phyloP scores from a whole-genome alignment of 2,113 vertebrate genomes.

The Perognathus longimembris region DNA sequence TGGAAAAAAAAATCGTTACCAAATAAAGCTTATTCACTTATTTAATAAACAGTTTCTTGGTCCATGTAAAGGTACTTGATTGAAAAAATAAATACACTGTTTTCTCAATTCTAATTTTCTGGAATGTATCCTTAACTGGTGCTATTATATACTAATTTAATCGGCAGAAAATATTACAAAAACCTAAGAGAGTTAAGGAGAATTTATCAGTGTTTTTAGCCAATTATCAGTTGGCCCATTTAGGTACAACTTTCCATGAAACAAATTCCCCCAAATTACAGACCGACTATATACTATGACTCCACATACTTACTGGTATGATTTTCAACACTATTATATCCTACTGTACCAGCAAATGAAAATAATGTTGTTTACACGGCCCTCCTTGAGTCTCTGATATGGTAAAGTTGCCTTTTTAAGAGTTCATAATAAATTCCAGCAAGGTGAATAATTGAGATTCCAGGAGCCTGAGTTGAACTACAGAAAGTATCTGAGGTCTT shows the following conservation, averaged over 20 bases:
- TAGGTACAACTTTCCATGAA: not conserved
- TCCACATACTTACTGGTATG: not conserved
- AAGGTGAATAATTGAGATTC: not conserved
- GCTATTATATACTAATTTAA: not conserved
- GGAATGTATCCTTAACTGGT: not conserved
- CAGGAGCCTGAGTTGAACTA: not conserved
- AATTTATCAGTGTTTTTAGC: slow-evolving; percentile 33
- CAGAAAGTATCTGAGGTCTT: not conserved
- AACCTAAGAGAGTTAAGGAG: not conserved
- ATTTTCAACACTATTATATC: slow-evolving; percentile 20
- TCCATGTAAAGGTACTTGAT: not conserved
- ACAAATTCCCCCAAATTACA: not conserved
- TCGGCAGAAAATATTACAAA: slow-evolving; percentile 14
- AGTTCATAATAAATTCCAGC: not conserved
- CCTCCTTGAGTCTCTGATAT: not conserved
- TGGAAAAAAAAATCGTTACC: not conserved
- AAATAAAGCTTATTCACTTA: slow-evolving; percentile 41
- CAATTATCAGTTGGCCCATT: slow-evolving; percentile 17
- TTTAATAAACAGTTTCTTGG: not conserved
- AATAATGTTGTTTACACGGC: not conserved
- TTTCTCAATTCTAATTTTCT: slow-evolving; percentile 39
- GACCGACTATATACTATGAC: not conserved
- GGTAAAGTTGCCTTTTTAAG: not conserved
- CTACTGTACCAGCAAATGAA: not conserved
- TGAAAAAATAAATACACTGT: slow-evolving; percentile 42